These are phyloP conservation scores for Rhinella marina DNA, from an alignment of 2,797 vertebrate species.

Conservation along the genomic window DNA sequence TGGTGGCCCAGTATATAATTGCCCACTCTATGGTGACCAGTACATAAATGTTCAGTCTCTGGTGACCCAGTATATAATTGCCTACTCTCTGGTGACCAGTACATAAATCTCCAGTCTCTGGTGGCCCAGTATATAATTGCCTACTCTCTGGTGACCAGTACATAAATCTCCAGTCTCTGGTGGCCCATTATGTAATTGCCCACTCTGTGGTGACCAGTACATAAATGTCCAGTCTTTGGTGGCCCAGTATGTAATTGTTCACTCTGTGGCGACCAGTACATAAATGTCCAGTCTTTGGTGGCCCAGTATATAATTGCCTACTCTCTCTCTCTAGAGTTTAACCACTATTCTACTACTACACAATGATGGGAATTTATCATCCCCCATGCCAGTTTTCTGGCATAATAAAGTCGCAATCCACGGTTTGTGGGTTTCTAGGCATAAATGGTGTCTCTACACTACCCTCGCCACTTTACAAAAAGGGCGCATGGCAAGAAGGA, in stretches of 20 bases:
- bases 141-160: background rate
- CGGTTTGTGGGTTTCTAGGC: no score
- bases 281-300: background rate
- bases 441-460: no score
- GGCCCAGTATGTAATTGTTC: background rate
- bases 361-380: no score
- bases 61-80: background rate
- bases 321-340: background rate
- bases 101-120: background rate
- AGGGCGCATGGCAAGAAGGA: no score
- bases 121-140: background rate
- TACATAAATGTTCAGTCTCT: background rate
- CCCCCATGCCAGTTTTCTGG: no score
- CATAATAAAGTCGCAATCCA: no score
- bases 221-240: background rate
- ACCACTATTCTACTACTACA: no score
- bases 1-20: background rate
- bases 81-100: background rate
- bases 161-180: background rate
- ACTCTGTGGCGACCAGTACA: background rate
- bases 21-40: background rate
- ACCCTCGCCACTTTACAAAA: no score
- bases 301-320: background rate
- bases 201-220: background rate
- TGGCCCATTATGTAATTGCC: background rate